phyloP scores from a whole-genome alignment of 64 coral and sea anemone genomes.

The Montipora cactus region DNA sequence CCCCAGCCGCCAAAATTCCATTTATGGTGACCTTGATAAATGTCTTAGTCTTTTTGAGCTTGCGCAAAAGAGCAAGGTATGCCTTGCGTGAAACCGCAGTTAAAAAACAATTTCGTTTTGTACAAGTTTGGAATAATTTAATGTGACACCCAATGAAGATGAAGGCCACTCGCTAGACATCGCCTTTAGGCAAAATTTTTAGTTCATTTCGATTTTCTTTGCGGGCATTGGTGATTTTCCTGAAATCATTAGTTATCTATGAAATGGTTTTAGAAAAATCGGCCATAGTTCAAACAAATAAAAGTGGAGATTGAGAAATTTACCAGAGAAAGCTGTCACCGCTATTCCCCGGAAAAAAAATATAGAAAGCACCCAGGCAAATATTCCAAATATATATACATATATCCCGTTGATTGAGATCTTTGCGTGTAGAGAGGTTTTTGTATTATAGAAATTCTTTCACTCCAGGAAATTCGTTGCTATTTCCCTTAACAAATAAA shows the following conservation, averaged over 20 bases:
- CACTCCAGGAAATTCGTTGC: background rate
- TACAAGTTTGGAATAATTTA: conserved; percentile 5
- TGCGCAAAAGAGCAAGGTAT: background rate
- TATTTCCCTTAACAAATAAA: background rate
- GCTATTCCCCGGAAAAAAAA: background rate
- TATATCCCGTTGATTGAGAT: background rate
- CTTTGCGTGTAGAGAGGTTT: background rate
- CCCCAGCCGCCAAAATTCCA: background rate
- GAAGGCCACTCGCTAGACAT: conserved; percentile 6
- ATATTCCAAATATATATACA: no score
- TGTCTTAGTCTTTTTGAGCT: conserved; percentile 10
- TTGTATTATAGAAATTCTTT: background rate
- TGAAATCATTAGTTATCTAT: background rate
- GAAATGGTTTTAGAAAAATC: background rate
- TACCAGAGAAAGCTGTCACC: background rate
- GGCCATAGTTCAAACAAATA: no score
- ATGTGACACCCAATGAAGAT: conserved; percentile 16
- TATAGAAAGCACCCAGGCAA: background rate
- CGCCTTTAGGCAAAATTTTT: background rate
- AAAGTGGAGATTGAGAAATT: background rate
- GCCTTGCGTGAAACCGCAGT: conserved; percentile 45
- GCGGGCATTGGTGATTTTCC: background rate
- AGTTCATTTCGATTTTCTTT: background rate
- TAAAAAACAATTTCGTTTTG: conserved; percentile 14
- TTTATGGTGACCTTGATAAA: conserved; percentile 28